Conservation (phyloP, 2,797 vertebrate genomes). For the Gadopsis marmoratus region DNA sequence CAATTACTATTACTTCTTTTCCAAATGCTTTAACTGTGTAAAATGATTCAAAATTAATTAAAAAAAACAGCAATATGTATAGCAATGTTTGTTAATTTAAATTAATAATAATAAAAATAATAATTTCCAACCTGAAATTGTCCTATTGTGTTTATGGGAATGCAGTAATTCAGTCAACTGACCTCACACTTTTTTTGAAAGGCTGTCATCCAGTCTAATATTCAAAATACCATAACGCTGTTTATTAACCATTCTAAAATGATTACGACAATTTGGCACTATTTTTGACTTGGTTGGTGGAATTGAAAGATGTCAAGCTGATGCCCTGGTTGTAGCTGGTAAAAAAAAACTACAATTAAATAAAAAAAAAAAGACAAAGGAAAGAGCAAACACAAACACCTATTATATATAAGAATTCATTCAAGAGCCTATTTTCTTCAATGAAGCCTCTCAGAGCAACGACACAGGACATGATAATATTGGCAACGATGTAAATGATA, state of each 20-base stretch:
- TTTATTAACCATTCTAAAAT: background rate
- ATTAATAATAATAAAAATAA: constrained; percentile 80
- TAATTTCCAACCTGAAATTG: constrained; percentile 74
- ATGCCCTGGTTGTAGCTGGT: background rate
- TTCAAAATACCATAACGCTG: background rate
- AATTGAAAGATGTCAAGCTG: background rate
- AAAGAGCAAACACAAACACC: background rate
- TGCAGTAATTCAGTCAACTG: background rate
- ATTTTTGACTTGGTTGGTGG: background rate
- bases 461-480: background rate
- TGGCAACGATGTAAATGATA: background rate
- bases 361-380: background rate
- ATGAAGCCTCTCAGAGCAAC: background rate
- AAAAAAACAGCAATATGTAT: constrained; percentile 91
- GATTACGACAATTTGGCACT: background rate
- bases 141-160: constrained; percentile 44
- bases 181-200: background rate
- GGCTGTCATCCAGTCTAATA: background rate
- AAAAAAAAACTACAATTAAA: background rate
- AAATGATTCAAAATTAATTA: constrained; percentile 86
- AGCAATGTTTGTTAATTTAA: constrained; percentile 91
- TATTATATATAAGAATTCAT: background rate
- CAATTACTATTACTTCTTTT: constrained; percentile 82
- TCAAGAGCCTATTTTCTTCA: background rate
- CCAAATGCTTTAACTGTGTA: constrained; percentile 85